Percentiles rank a stretch among this genome's conserved stretches.
Conservation (phyloP, 2,888 invertebrate species). For the Luperina nickerlii region DNA sequence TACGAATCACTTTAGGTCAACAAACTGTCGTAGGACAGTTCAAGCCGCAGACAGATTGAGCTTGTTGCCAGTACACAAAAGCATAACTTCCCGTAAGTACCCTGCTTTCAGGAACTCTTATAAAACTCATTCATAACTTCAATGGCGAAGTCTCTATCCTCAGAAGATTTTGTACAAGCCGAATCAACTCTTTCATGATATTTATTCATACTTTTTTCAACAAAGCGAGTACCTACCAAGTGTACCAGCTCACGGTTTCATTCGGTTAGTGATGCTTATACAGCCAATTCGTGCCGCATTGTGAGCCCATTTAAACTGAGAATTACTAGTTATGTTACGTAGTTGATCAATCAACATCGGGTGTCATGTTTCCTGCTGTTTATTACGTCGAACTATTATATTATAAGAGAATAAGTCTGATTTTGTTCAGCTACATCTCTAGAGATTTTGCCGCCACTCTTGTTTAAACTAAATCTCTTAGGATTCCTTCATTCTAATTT, state of each 20-base stretch:
- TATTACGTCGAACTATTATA: constrained; percentile 10
- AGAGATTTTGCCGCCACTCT: not conserved
- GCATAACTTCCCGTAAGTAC: not conserved
- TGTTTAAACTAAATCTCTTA: not conserved
- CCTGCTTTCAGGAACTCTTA: not conserved
- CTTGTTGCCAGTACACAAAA: not conserved
- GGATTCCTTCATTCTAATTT: not conserved
- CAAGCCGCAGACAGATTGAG: not conserved
- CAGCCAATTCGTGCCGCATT: constrained; percentile 67
- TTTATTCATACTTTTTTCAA: constrained; percentile 10
- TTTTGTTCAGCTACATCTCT: constrained; percentile 6
- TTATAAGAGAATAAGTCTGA: constrained; percentile 20
- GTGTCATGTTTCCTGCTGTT: constrained; percentile 32
- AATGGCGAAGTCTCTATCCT: not conserved
- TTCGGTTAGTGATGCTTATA: constrained; percentile 53
- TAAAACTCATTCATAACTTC: constrained; percentile 9
- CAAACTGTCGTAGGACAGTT: not conserved
- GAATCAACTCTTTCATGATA: constrained; percentile 1
- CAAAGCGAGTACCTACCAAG: constrained; percentile 19
- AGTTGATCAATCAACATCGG: constrained; percentile 43
- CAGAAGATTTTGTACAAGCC: not conserved
- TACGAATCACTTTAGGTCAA: not conserved
- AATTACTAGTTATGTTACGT: constrained; percentile 43
- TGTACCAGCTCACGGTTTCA: constrained; percentile 23
- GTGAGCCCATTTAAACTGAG: constrained; percentile 62